These are phyloP conservation scores for Notodonta ziczac DNA, from an alignment of 2,888 invertebrate genomes.

Conservation along the genomic window DNA sequence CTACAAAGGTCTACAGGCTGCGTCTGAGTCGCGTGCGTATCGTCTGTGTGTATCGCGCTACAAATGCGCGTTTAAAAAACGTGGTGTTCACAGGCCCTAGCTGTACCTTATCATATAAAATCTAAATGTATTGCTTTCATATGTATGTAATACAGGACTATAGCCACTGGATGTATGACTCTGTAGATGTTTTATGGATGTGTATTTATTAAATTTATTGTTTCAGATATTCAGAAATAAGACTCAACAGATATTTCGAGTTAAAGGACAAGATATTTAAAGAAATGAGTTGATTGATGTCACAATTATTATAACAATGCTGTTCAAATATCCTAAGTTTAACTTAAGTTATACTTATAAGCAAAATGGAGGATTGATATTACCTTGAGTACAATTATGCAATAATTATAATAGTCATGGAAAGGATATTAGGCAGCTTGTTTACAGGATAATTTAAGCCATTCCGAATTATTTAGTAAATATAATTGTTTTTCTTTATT, in stretches of 20 bases:
- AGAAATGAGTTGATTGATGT: conserved; percentile 45
- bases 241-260: conserved; percentile 89
- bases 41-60: no score
- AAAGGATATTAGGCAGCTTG: no score
- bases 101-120: no score
- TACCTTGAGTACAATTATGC: not conserved
- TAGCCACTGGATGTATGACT: no score
- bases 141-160: no score
- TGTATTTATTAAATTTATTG: conserved; percentile 51
- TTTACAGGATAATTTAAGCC: not conserved
- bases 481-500: not conserved
- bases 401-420: not conserved
- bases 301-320: conserved; percentile 4
- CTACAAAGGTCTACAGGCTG: no score
- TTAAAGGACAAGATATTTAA: conserved; percentile 84
- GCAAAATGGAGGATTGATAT: not conserved
- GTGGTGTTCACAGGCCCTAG: no score
- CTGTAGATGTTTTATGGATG: not conserved
- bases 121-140: no score
- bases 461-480: conserved; percentile 3
- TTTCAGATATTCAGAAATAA: conserved; percentile 87
- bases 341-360: conserved; percentile 7
- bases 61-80: no score
- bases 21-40: no score
- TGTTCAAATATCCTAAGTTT: conserved; percentile 5